Percentiles rank a stretch among this genome's conserved stretches.
Evolutionary conservation across 2,797 vertebrate genomes (phyloP).

Genomic region (Eidolon dupreanum): DNA sequence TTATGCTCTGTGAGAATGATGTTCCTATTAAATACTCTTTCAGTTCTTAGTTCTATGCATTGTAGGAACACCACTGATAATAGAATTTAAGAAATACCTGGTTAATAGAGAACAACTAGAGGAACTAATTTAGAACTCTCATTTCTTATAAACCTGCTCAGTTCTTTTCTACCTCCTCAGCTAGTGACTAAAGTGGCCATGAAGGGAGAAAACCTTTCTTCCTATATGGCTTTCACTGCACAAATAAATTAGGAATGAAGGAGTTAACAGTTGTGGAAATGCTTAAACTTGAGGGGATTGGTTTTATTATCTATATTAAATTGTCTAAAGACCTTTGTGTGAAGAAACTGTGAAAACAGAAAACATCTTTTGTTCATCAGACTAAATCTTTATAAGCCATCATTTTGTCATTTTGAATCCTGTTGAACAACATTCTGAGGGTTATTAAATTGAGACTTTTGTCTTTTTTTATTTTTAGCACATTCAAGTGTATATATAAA

Average conservation of each 20-base stretch:
- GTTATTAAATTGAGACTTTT: constrained; percentile 65
- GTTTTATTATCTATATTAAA: background rate
- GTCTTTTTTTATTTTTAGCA: constrained; percentile 51
- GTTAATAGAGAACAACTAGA: background rate
- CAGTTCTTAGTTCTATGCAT: background rate
- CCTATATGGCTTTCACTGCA: background rate
- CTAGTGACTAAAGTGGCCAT: background rate
- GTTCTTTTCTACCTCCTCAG: background rate
- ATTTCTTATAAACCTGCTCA: background rate
- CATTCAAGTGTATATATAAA: constrained; percentile 52
- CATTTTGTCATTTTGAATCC: constrained; percentile 57
- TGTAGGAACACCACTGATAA: background rate
- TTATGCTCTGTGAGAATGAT: background rate
- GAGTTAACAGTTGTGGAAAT: background rate
- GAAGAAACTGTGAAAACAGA: constrained; percentile 51
- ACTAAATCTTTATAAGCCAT: constrained; percentile 48
- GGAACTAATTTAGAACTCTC: background rate
- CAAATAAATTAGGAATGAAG: background rate
- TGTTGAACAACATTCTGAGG: constrained; percentile 65
- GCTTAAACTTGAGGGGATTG: background rate
- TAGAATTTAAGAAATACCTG: background rate
- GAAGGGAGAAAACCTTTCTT: background rate
- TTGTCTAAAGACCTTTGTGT: constrained; percentile 30
- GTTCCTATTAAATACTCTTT: background rate
- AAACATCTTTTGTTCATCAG: constrained; percentile 63